phyloP scores from a whole-genome alignment of 1,140 invertebrate species.

The Drosophila triauraria region DNA sequence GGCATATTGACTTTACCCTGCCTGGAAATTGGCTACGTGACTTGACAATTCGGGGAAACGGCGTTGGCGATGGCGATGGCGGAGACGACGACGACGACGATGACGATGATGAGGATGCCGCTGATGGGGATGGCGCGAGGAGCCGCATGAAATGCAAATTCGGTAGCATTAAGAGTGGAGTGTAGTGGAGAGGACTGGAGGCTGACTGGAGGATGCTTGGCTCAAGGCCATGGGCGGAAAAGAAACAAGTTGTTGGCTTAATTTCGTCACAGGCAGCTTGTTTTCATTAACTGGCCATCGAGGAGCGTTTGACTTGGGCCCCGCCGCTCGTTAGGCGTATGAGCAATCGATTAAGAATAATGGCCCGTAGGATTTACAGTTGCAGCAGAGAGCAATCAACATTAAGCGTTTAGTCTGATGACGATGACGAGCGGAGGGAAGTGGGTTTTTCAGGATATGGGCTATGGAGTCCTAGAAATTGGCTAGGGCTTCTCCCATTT shows the following conservation, averaged over 20 bases:
- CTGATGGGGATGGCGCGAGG: constrained; percentile 36
- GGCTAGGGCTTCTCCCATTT: not conserved
- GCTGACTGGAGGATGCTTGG: not conserved
- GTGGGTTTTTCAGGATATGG: not conserved
- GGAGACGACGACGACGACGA: constrained; percentile 12
- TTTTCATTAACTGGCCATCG: constrained; percentile 77
- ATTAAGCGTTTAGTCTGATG: constrained; percentile 70
- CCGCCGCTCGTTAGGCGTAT: constrained; percentile 71
- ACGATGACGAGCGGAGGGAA: not conserved
- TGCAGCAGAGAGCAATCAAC: constrained; percentile 68
- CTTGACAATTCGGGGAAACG: constrained; percentile 72
- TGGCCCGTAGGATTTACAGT: constrained; percentile 70
- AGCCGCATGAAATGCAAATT: constrained; percentile 81
- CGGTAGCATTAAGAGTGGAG: constrained; percentile 64
- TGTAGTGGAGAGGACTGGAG: constrained; percentile 1
- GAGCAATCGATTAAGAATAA: constrained; percentile 79
- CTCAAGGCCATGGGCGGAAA: constrained; percentile 29
- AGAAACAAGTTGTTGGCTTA: constrained; percentile 63
- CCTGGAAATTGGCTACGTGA: constrained; percentile 80
- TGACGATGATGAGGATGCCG: constrained; percentile 41
- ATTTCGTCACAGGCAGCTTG: constrained; percentile 76
- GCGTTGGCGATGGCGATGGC: constrained; percentile 10
- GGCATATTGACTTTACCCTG: constrained; percentile 74
- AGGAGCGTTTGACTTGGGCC: constrained; percentile 37
- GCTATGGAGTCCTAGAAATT: not conserved